Conservation (phyloP, 1,140 invertebrate species). For the Drosophila triauraria region DNA sequence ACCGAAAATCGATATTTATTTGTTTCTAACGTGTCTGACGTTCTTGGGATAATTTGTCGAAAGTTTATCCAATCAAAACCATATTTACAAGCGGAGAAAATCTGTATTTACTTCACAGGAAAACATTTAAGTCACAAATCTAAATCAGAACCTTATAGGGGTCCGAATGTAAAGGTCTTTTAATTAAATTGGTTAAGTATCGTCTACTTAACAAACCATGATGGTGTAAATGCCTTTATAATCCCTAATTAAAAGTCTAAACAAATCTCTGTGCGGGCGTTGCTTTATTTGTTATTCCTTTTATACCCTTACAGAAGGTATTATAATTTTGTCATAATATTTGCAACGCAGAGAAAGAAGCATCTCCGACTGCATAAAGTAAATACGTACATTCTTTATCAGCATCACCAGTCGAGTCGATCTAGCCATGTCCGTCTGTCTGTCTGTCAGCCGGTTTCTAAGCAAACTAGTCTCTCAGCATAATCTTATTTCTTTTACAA, state of each 20-base stretch:
- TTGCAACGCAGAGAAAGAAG: too few relatives aligned
- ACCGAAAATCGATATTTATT: conserved; percentile 29
- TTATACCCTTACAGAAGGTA: neutral
- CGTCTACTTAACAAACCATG: conserved; percentile 32
- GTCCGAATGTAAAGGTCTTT: neutral
- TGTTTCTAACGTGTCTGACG: neutral
- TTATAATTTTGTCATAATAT: too few relatives aligned
- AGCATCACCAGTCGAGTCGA: too few relatives aligned
- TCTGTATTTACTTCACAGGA: too few relatives aligned
- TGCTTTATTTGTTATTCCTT: conserved; percentile 54
- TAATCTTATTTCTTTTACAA: too few relatives aligned
- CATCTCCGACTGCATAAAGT: too few relatives aligned
- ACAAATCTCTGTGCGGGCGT: conserved; percentile 68
- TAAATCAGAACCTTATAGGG: neutral
- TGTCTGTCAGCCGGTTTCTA: too few relatives aligned
- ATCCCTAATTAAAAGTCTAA: conserved; percentile 64
- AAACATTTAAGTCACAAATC: neutral
- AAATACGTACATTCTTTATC: too few relatives aligned
- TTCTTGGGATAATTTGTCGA: neutral
- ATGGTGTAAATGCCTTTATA: conserved; percentile 45
- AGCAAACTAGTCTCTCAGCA: too few relatives aligned
- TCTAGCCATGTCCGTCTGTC: too few relatives aligned
- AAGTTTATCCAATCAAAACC: neutral
- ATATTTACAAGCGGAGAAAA: neutral
- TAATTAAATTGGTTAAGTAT: conserved; percentile 55